Evolutionary conservation across 2,888 invertebrate species (phyloP).

Genomic region (Ormyrus labotus): DNA sequence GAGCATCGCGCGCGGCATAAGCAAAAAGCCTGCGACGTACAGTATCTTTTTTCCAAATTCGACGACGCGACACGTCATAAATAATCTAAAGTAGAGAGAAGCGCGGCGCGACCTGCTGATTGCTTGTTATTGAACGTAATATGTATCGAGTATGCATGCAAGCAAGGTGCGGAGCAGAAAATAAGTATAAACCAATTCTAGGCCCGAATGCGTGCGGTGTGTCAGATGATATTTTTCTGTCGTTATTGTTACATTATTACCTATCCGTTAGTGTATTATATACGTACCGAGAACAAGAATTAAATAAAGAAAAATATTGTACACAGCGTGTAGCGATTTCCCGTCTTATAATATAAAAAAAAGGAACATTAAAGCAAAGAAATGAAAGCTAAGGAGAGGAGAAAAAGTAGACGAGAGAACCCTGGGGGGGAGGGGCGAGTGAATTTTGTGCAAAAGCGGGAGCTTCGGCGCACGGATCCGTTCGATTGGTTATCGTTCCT

Average conservation of each 20-base stretch:
- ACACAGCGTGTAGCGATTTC: slow-evolving; percentile 40
- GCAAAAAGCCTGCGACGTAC: slow-evolving; percentile 12
- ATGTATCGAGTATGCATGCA: neutral
- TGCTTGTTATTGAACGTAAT: neutral
- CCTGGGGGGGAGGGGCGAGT: neutral
- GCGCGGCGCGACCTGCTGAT: neutral
- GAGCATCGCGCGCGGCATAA: slow-evolving; percentile 2
- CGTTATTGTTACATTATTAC: slow-evolving; percentile 63
- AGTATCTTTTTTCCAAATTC: slow-evolving; percentile 21
- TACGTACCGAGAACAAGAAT: slow-evolving; percentile 30
- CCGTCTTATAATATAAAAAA: slow-evolving; percentile 22
- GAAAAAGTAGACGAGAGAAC: neutral
- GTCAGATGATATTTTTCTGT: slow-evolving; percentile 66
- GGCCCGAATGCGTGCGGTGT: neutral
- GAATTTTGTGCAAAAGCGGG: neutral
- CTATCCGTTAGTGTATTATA: slow-evolving; percentile 52
- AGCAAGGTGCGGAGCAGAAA: neutral
- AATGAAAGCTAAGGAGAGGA: slow-evolving; percentile 5
- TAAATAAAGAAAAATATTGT: slow-evolving; percentile 38
- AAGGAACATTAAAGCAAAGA: slow-evolving; percentile 19
- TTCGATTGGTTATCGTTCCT: neutral
- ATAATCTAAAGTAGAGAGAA: neutral
- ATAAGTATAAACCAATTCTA: neutral
- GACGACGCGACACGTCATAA: neutral
- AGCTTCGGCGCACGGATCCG: neutral